phyloP scores from a whole-genome alignment of 2,888 invertebrate species.

The Acronicta alni region DNA sequence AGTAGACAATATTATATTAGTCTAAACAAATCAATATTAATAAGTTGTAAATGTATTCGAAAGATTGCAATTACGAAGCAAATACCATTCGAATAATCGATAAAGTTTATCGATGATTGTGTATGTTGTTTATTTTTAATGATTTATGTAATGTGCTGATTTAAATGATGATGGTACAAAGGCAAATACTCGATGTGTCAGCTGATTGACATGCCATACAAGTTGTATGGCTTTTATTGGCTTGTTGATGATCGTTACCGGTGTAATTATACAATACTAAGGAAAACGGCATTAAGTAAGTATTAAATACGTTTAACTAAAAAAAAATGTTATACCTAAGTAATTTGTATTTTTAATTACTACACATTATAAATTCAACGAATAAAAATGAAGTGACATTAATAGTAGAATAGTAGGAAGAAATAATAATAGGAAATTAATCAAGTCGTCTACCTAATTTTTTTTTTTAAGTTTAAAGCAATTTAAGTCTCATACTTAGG shows the following conservation, averaged over 20 bases:
- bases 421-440: no score
- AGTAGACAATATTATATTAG: no score
- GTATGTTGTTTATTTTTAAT: conserved; percentile 39
- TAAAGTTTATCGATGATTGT: conserved; percentile 22
- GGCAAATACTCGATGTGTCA: conserved; percentile 6
- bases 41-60: no score
- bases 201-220: conserved; percentile 34
- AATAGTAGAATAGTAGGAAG: no score
- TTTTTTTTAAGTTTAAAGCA: no score
- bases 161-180: conserved; percentile 19
- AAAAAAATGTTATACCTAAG: background rate
- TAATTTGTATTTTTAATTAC: no score
- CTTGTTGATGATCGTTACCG: conserved; percentile 8
- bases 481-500: no score
- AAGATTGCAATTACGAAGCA: conserved; percentile 5
- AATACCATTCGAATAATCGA: conserved; percentile 16
- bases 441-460: no score
- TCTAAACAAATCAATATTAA: no score
- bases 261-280: conserved; percentile 3
- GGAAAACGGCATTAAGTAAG: background rate
- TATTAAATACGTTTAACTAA: background rate
- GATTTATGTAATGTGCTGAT: conserved; percentile 28
- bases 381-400: no score
- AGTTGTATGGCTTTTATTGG: conserved; percentile 22
- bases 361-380: no score